A percentile compares a stretch with the other conserved stretches of the same genome.
Conservation (phyloP, 2,113 vertebrate species). For the Carettochelys insculpta region DNA sequence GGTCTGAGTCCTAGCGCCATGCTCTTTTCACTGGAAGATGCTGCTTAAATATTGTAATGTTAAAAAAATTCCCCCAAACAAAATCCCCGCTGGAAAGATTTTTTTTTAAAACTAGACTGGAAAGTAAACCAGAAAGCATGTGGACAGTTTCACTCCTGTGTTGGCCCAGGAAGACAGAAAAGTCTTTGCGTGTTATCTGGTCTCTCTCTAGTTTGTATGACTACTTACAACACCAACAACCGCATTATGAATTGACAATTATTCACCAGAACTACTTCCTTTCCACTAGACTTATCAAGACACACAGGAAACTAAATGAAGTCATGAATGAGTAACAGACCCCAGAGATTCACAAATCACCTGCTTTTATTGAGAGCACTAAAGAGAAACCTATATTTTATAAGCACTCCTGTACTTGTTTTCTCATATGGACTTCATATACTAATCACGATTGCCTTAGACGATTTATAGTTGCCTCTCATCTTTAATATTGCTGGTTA, state of each 20-base stretch:
- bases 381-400: slow-evolving; percentile 24
- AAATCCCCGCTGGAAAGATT: neutral
- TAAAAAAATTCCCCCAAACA: neutral
- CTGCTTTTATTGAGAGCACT: neutral
- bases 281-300: neutral
- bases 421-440: neutral
- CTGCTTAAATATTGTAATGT: neutral
- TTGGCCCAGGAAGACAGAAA: neutral
- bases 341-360: slow-evolving; percentile 21
- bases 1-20: neutral
- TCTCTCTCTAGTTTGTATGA: neutral
- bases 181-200: too few relatives aligned
- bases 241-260: neutral
- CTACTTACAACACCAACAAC: neutral
- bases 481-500: neutral
- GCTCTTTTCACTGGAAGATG: neutral
- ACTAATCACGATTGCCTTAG: slow-evolving; percentile 12
- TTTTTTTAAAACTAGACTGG: neutral
- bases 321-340: neutral
- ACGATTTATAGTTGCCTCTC: slow-evolving; percentile 12
- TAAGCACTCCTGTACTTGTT: neutral
- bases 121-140: neutral
- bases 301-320: slow-evolving; percentile 30
- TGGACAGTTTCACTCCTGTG: neutral
- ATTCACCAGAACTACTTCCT: slow-evolving; percentile 2